Conservation (phyloP, 1,140 invertebrate species). For the Atta colombica region DNA sequence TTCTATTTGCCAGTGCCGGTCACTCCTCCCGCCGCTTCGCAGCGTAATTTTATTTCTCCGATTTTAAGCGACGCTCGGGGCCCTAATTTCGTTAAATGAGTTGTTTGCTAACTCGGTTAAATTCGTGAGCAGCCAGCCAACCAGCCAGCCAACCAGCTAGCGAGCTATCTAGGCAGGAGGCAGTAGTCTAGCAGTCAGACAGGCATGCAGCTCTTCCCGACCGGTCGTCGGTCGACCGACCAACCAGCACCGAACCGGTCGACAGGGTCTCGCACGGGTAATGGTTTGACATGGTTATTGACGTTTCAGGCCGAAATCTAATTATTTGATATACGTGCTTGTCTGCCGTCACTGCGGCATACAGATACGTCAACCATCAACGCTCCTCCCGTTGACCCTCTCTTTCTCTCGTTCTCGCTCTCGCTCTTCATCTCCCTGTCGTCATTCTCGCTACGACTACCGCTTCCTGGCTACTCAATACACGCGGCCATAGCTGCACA, state of each 20-base stretch:
- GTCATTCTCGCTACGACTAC: conserved; percentile 5
- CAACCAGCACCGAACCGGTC: conserved; percentile 78
- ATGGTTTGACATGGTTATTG: conserved; percentile 87
- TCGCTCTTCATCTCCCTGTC: background rate
- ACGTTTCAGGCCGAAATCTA: conserved; percentile 85
- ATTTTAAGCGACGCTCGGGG: conserved; percentile 84
- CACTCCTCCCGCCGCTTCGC: conserved; percentile 57
- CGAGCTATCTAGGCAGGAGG: conserved; percentile 51
- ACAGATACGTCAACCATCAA: conserved; percentile 77
- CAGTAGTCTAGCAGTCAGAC: conserved; percentile 64
- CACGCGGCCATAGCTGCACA: conserved; percentile 13
- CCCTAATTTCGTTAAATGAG: conserved; percentile 86
- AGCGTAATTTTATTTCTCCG: conserved; percentile 85
- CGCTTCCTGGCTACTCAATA: conserved; percentile 23
- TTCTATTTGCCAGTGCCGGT: conserved; percentile 46
- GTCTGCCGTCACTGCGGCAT: conserved; percentile 76
- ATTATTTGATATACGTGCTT: conserved; percentile 86
- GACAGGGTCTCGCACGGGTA: conserved; percentile 80
- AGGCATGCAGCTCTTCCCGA: conserved; percentile 68
- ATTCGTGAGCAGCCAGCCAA: conserved; percentile 78
- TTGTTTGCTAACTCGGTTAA: conserved; percentile 86
- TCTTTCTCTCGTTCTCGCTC: conserved; percentile 45
- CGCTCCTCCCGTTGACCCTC: conserved; percentile 56
- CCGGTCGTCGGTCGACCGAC: conserved; percentile 58
- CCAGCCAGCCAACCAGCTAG: conserved; percentile 53